Base-by-base conservation (phyloP, 2,113 vertebrate genomes). In the Rhizomys pruinosus region DNA sequence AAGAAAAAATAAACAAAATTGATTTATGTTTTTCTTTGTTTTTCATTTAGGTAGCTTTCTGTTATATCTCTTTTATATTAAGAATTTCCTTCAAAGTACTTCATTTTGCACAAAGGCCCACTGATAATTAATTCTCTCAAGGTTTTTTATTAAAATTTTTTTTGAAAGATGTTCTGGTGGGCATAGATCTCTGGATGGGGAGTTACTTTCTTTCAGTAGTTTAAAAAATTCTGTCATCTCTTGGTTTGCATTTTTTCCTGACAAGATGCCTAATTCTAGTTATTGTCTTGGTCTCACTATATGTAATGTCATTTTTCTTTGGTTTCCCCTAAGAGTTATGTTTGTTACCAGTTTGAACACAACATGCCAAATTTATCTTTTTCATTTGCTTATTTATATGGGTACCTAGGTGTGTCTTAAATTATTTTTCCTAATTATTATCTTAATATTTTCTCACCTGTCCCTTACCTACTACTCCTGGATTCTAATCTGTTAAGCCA, bases 271-370 rank as follows among this genome's bases (percentile, higher is more conserved):
- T 84, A 37, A 47, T 79, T 11, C 74, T 89, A 63, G 25, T 79
- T 81, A 93, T 84, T 42, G 39, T 79, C 11, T 74, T 89, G 55
- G 32, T 79, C 77, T 94, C 68, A 89, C 5, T 47, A 1, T 39
- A 13, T 85, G 7, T 89, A n/a, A 13, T 86, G 22, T 87, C 16
- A 13, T n/a, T 92, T 92, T 90, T 80, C 42, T 90, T 95, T 92
- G n/a, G 3, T 82, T 91, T 37, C 13, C 27, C 17, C 89, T 12
- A 78, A 44, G 4, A 86, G 86, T 87, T 92, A 87, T 92, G 16
- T 89, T 80, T 37, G 76, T 8, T 87, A 92, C 34, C 66, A 84
- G 9, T 96, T 91, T 87, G 64, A 69, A 64, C 29, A 61, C 68
- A 23, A 84, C 52, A 12, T 89, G 7, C 66, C 22, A 77, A 87